Evolutionary conservation across 2,888 invertebrate genomes (phyloP).

Genomic region (Zelleria hepariella): DNA sequence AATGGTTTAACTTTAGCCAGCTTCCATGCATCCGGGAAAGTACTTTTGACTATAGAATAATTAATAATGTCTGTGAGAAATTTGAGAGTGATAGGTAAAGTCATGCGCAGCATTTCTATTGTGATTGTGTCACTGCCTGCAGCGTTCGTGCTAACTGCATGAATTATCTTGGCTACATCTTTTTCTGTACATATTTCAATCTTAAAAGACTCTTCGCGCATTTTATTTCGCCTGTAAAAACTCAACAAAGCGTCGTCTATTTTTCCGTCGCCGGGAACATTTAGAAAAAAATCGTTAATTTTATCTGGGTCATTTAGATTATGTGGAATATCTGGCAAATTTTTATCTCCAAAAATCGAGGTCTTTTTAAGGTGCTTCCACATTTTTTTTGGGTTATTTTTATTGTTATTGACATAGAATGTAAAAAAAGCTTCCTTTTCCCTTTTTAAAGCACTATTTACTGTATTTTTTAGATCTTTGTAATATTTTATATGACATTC

Average conservation of each 20-base stretch:
- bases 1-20: too few species aligned
- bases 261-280: not conserved
- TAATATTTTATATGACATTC: not conserved
- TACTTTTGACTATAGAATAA: too few species aligned
- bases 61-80: too few species aligned
- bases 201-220: not conserved
- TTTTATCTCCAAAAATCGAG: too few species aligned
- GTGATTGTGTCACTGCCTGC: not conserved
- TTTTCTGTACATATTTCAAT: not conserved
- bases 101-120: not conserved
- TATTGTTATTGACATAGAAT: not conserved
- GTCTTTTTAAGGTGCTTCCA: not conserved
- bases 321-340: too few species aligned
- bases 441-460: not conserved
- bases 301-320: too few species aligned
- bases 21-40: too few species aligned
- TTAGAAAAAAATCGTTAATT: too few species aligned
- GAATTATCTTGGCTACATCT: not conserved
- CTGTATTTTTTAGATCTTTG: conserved; percentile 2
- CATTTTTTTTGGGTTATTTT: not conserved
- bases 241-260: not conserved
- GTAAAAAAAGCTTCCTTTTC: conserved; percentile 3
- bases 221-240: not conserved
- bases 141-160: not conserved
- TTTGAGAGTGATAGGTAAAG: too few species aligned